Percentiles rank a stretch among this genome's conserved stretches.
Evolutionary conservation across 1,140 invertebrate species (phyloP).

Genomic region (Patella vulgata): DNA sequence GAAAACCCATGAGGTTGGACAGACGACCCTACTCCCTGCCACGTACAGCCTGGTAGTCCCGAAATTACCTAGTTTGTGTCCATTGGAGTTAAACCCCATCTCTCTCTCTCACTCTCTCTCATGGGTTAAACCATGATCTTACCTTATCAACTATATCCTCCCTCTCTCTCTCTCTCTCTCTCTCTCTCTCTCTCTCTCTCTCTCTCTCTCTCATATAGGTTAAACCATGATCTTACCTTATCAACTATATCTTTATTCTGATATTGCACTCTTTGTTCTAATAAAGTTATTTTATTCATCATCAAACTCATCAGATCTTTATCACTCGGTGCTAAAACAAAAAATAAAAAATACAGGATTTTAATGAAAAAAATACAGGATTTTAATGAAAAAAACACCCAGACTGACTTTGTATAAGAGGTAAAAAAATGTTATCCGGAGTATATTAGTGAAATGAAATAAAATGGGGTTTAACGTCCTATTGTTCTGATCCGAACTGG

Average conservation of each 20-base stretch:
- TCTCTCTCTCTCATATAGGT: constrained; percentile 49
- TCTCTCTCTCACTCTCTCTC: constrained; percentile 49
- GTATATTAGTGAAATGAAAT: too few relatives aligned
- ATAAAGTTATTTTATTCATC: constrained; percentile 52
- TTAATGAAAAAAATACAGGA: too few relatives aligned
- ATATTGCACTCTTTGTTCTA: constrained; percentile 43
- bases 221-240: constrained; percentile 37
- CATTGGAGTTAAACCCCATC: constrained; percentile 15
- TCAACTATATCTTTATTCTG: constrained; percentile 51
- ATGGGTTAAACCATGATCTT: constrained; percentile 20
- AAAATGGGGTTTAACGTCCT: too few relatives aligned
- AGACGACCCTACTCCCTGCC: too few relatives aligned
- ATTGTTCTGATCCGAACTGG: too few relatives aligned
- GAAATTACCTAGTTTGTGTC: too few relatives aligned
- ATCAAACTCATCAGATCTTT: constrained; percentile 60
- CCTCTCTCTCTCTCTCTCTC: constrained; percentile 15
- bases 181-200: constrained; percentile 21
- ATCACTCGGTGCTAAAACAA: constrained; percentile 40
- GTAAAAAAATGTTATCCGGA: too few relatives aligned
- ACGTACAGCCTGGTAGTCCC: too few relatives aligned
- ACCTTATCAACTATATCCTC: constrained; percentile 54
- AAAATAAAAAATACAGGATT: too few relatives aligned
- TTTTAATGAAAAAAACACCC: too few relatives aligned
- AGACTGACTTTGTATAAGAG: too few relatives aligned
- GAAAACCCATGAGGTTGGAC: too few relatives aligned